A percentile compares a stretch with the other conserved stretches of the same genome.
Evolutionary conservation across 1,140 invertebrate species (phyloP).

Genomic region (Panulirus ornatus): DNA sequence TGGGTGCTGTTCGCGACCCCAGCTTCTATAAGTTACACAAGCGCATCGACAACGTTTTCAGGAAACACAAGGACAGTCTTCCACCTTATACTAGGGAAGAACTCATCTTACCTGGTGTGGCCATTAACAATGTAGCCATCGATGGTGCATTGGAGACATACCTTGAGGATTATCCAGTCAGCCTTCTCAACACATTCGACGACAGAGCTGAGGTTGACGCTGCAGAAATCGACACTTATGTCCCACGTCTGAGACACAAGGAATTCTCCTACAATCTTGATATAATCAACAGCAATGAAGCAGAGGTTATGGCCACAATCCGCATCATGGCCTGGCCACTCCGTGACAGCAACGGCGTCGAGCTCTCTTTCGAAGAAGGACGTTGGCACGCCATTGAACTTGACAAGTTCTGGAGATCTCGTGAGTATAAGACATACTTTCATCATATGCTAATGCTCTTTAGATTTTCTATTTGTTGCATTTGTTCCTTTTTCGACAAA

Average conservation of each 20-base stretch:
- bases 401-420: background rate
- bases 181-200: background rate
- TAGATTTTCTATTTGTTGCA: too few relatives aligned
- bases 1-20: background rate
- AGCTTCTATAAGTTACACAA: conserved; percentile 1
- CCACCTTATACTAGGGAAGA: background rate
- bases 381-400: background rate
- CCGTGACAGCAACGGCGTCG: conserved; percentile 33
- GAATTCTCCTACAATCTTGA: conserved; percentile 35
- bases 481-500: background rate
- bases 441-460: too few relatives aligned
- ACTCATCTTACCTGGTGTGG: background rate
- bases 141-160: background rate
- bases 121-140: background rate
- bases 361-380: conserved; percentile 31
- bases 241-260: conserved; percentile 37
- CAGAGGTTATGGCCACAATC: conserved; percentile 13
- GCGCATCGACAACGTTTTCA: conserved; percentile 15
- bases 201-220: background rate
- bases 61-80: conserved; percentile 12
- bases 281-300: conserved; percentile 3
- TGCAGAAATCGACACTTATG: conserved; percentile 10
- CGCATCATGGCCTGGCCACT: conserved; percentile 57
- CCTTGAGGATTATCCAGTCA: background rate
- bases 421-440: background rate